Base-by-base conservation (phyloP, 1,140 invertebrate genomes). In the Vanessa atalanta region DNA sequence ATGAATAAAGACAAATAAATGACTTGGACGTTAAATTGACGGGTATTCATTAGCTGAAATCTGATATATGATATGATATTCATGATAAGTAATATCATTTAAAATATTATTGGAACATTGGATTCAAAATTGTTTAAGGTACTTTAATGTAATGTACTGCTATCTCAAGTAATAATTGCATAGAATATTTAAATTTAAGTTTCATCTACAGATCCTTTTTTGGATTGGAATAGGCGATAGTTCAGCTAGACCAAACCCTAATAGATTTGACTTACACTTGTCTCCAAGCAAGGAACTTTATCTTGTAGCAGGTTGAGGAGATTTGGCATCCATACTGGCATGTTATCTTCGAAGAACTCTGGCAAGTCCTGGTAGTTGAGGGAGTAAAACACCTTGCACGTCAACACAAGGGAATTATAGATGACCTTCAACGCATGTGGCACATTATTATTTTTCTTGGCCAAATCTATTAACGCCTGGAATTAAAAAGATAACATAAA, bases 301-400 rank as follows among this genome's bases (percentile, higher is more conserved):
- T 94, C 93, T 79, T 95, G 96, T 12, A 99, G 92, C 11, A 99
- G 94, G 57, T 94, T 95, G 47, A 98, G 95, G 79, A 99, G 98
- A 87, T 98, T 95, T 0, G 94, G 94, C 98, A 99, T 99, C 99
- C 99, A 99, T 14, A 94, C 94, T 65, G 94, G 93, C 96, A 99
- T 99, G 86, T 99, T 98, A 86, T 99, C 99, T 93, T 99, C 98
- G 93, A 99, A 99, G 94, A 98, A 99, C 93, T 99, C 98, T 0
- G 99, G 98, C 77, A 99, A 93, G 94, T 99, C 99, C 94, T 99
- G 98, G 80, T 95, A 98, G 93, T 99, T 99, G 6, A 99, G 94
- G 4, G 98, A 99, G 90, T 98, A 98, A 93, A 99, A 99, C 26
- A 99, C 97, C 94, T 99, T 99, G 77, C 96, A 96, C n/a, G 99